These are phyloP conservation scores for Eristalis intricaria DNA, from an alignment of 2,888 invertebrate genomes.

Conservation along the genomic window DNA sequence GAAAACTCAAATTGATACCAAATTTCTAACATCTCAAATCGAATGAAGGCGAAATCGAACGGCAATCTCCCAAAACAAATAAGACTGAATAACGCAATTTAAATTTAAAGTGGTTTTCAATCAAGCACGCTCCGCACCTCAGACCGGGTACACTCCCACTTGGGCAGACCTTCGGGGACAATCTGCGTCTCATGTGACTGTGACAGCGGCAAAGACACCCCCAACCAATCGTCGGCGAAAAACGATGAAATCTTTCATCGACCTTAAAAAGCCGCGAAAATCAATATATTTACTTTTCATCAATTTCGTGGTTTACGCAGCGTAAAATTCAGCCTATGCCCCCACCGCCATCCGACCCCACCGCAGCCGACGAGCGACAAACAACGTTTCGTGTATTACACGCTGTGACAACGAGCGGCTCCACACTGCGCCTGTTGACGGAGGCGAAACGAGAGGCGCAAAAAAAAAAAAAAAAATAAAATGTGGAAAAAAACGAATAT, in stretches of 20 bases:
- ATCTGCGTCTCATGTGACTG: conserved; percentile 2
- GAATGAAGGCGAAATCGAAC: conserved; percentile 18
- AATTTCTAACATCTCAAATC: conserved; percentile 19
- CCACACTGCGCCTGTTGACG: background rate
- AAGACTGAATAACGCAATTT: conserved; percentile 30
- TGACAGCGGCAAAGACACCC: conserved; percentile 10
- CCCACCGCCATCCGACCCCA: background rate
- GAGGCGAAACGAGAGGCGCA: background rate
- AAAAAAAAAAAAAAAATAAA: too few species aligned
- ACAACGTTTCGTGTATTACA: background rate
- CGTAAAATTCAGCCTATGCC: conserved; percentile 20
- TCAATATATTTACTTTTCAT: conserved; percentile 58
- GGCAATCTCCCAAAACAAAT: conserved; percentile 33
- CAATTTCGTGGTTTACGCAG: conserved; percentile 49
- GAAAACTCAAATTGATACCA: conserved; percentile 12
- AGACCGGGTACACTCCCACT: background rate
- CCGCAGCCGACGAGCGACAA: background rate
- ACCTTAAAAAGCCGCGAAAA: conserved; percentile 48
- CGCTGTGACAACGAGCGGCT: background rate
- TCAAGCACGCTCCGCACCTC: background rate
- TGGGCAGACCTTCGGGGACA: background rate
- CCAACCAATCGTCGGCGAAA: background rate
- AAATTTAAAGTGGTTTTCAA: conserved; percentile 39
- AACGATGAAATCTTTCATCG: conserved; percentile 22
- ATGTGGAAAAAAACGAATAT: background rate